Conservation (phyloP, 2,888 invertebrate genomes). For the Blomia tropicalis region DNA sequence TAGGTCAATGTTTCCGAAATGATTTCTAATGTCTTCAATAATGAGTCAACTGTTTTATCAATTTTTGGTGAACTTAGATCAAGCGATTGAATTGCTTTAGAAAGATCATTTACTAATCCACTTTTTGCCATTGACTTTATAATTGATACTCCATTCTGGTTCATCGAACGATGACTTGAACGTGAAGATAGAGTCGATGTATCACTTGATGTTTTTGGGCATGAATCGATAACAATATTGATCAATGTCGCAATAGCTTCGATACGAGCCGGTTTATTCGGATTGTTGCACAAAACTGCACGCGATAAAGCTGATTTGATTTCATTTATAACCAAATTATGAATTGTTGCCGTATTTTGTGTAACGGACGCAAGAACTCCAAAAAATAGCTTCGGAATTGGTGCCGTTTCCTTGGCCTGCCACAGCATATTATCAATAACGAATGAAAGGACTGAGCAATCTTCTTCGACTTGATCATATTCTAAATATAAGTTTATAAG, state of each 20-base stretch:
- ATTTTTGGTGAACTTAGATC: constrained; percentile 1
- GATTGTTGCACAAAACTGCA: not conserved
- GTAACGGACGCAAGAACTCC: not conserved
- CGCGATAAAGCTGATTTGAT: not conserved
- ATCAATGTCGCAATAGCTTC: not conserved
- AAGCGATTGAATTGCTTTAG: not conserved
- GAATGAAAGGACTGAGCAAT: not conserved
- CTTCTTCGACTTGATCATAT: not conserved
- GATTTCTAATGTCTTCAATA: not conserved
- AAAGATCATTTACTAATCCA: not conserved
- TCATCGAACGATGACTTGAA: not conserved
- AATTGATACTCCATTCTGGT: not conserved
- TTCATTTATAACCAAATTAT: not conserved
- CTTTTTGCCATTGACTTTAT: not conserved
- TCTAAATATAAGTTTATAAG: not conserved
- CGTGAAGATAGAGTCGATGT: not conserved
- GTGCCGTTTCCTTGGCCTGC: not conserved
- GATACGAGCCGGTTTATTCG: not conserved
- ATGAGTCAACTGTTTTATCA: not conserved
- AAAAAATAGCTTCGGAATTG: not conserved
- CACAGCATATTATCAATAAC: not conserved
- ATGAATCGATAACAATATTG: not conserved
- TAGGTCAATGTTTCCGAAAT: constrained; percentile 5
- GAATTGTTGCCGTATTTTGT: not conserved
- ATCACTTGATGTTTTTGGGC: not conserved